Evolutionary conservation across 2,113 vertebrate species (phyloP).

Genomic region (Phrynocephalus versicolor): DNA sequence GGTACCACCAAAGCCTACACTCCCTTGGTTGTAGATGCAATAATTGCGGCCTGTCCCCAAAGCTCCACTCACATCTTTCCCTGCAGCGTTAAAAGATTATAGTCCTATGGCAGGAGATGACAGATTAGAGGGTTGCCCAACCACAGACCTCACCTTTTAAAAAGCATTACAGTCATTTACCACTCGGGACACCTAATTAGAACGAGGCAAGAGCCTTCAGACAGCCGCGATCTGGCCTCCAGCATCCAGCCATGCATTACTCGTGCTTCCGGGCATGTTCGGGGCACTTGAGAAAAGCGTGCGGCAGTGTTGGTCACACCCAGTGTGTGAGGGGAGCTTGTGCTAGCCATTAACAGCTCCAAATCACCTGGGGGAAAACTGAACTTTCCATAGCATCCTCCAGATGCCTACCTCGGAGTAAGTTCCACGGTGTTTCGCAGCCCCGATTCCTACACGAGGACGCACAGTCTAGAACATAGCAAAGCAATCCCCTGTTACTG

Average conservation of each 20-base stretch:
- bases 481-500: too few species aligned
- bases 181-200: not conserved
- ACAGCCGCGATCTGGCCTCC: not conserved
- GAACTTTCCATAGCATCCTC: too few species aligned
- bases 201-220: not conserved
- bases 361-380: too few species aligned
- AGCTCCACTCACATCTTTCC: not conserved
- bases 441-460: not conserved
- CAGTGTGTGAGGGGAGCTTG: too few species aligned
- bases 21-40: not conserved
- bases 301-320: too few species aligned
- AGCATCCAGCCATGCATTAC: too few species aligned
- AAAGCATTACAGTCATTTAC: not conserved
- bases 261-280: too few species aligned
- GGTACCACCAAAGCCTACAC: not conserved
- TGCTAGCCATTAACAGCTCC: too few species aligned
- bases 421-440: not conserved
- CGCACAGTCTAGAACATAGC: too few species aligned
- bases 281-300: too few species aligned
- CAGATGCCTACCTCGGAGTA: too few species aligned
- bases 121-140: not conserved
- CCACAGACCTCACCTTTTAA: not conserved
- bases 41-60: not conserved
- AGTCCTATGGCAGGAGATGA: too few species aligned
- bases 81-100: not conserved